phyloP scores from a whole-genome alignment of 1,140 invertebrate species.

The Hormaphis cornu region DNA sequence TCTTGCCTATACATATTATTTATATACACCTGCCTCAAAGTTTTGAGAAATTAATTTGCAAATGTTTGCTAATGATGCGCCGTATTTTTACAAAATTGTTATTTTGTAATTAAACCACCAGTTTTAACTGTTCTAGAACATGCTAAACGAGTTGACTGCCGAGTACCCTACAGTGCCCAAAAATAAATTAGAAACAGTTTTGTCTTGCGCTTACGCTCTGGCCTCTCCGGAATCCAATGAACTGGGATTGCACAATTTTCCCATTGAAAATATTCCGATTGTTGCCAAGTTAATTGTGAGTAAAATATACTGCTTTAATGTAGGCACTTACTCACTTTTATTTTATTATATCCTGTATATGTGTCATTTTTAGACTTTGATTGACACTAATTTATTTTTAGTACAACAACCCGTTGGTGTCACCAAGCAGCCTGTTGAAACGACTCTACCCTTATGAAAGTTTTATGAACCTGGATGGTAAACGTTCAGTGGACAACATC shows the following conservation, averaged over 20 bases:
- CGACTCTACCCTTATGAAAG: slow-evolving; percentile 74
- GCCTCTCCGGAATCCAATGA: slow-evolving; percentile 56
- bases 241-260: slow-evolving; percentile 80
- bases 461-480: slow-evolving; percentile 64
- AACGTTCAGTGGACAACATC: slow-evolving; percentile 56
- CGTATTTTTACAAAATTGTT: not conserved
- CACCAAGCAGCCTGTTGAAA: slow-evolving; percentile 57
- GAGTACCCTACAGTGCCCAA: slow-evolving; percentile 49
- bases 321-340: too few relatives aligned
- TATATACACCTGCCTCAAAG: slow-evolving; percentile 5
- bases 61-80: slow-evolving; percentile 10
- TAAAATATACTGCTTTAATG: not conserved
- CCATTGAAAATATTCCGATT: slow-evolving; percentile 65
- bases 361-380: not conserved
- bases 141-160: slow-evolving; percentile 29
- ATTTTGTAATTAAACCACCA: not conserved
- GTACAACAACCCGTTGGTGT: slow-evolving; percentile 53
- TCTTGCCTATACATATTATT: too few relatives aligned
- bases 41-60: slow-evolving; percentile 4
- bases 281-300: slow-evolving; percentile 66
- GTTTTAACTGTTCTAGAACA: not conserved
- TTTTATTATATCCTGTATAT: not conserved
- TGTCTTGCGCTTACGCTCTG: slow-evolving; percentile 68
- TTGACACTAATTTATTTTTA: slow-evolving; percentile 41
- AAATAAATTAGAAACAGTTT: slow-evolving; percentile 55